Evolutionary conservation across 2,113 vertebrate species (phyloP), one percentile per base, ranked within the genome.

Genomic region (Amphiprion ocellaris): DNA sequence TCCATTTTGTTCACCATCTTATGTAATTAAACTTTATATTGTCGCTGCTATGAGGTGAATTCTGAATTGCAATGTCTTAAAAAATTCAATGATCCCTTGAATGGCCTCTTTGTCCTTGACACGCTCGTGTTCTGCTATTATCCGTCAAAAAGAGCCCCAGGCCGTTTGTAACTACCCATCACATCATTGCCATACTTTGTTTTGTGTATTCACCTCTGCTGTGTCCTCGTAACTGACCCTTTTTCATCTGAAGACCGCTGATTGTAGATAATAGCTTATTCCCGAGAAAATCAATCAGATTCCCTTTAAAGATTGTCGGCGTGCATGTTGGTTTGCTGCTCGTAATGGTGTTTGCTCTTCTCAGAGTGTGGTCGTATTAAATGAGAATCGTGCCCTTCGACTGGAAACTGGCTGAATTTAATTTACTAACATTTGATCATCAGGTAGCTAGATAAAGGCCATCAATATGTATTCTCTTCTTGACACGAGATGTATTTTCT

Each of bases 241-340:
- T 77, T 83, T 65, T 87, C 81, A 68, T 81, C 65, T 14, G 28
- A 79, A 79, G 72, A 75, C 66, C 81, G 39, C 87, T 80, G 89
- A 87, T 89, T 85, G 71, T 80, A 86, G 86, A 90, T 91, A 91
- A 87, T 86, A 71, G 86, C 78, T 86, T 49, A 84, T 83, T 86
- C 71, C 79, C 41, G 69, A 56, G 72, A 86, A 90, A 90, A 89
- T 90, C 90, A 84, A 88, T 88, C 85, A 84, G 83, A 89, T 89
- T 86, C 53, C 62, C 82, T 84, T 83, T 82, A 74, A 82, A 87
- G 87, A 90, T 88, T 80, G 74, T 47, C 28, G 15, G 47, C 39
- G 52, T 4, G 9, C 2, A 0, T 77, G 80, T 46, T 69, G 68
- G 74, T 87, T 84, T 75, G 72, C 72, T 64, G 82, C 60, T 64